Evolutionary conservation across 2,113 vertebrate genomes (phyloP), one percentile per base, ranked within the genome.

Genomic region (Donacobius atricapilla): DNA sequence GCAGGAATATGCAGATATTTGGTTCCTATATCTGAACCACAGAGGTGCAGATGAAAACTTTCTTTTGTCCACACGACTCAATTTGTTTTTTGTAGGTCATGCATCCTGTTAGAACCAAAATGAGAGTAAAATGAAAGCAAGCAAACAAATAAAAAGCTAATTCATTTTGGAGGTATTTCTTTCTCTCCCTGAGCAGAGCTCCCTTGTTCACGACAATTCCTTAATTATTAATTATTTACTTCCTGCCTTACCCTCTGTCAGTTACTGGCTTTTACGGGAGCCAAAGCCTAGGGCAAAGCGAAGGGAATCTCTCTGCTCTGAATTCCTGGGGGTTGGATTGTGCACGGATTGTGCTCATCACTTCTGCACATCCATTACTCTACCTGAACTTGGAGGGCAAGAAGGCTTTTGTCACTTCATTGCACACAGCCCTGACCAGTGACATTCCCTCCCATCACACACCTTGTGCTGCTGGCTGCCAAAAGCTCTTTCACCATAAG

Each of bases 401-500:
- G 14, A 47, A 80, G 28, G 54, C 30, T 18, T 73, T 54, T 35
- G 50, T 73, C n/a, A 4, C n/a, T 84, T 57, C 23, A 7, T 11
- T 11, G 54, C 42, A 15, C 21, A 12, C 30, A 64, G 31, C 44
- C 42, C 44, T 77, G 27, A 12, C 14, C 18, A 4, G 33, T 14
- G 24, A 23, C 25, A 3, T 35, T 53, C 24, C 45, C 33, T 75
- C 33, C 30, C 42, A 6, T 11, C 0, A 0, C 39, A 48, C 12
- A 23, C 28, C 31, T 35, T 15, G 15, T 68, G 54, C 44, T 50
- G 11, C 53, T 58, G 4, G 25, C 25, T 91, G 68, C 56, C 45
- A 31, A 48, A n/a, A 90, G 37, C 51, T 65, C n/a, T 45, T 40
- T 24, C 40, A 18, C 31, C 2, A 0, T 9, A 22, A 65, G 60